Evolutionary conservation across 2,888 invertebrate genomes (phyloP), one percentile per base, ranked within the genome.

Genomic region (Macaria liturata): DNA sequence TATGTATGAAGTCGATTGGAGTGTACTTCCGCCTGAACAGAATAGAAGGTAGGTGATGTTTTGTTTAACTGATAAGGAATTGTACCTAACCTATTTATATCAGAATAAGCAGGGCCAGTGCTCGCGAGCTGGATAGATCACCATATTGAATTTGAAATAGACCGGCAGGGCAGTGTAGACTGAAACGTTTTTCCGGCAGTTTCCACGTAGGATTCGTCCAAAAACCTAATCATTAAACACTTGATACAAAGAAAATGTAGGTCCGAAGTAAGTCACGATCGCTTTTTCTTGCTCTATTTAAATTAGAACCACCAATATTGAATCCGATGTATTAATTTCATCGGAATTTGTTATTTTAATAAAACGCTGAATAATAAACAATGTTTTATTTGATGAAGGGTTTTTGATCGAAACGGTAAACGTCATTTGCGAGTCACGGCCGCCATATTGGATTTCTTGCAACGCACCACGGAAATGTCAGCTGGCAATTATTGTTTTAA

Each of bases 21-120:
- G 96, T 88, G 95, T 97, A 70, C 91, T 97, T 73, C 97, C 97
- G 64, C 95, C 96, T 59, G 97, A 97, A 86, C 94, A 96, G 69
- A 97, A 97, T 80, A 93, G 97, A 93, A 95, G 97, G 97, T 96
- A 93, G 76, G 84, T 81, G 63, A 52, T 34, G 30, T 8, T 6
- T 9, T 55, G 51, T 48, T 54, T 49, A 53, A 46, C 51, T 39
- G 20, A 52, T 56, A 45, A 52, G 44, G 37, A n/a, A 39, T 20
- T 20, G 20, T 20, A 20, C 20, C 32, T 40, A 32, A 39, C 31
- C 20, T 51, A 47, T 6, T 44, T 57, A 44, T 43, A 20, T 20
- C 47, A 37, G 44, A 9, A 34, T 40, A 55, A 4, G 20, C 20
- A 20, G 20, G 20, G 20, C 20, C 20, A 20, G 20, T 20, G 20